These are phyloP conservation scores for Drosophila affinis DNA, from an alignment of 2,888 invertebrate genomes.

Conservation along the genomic window DNA sequence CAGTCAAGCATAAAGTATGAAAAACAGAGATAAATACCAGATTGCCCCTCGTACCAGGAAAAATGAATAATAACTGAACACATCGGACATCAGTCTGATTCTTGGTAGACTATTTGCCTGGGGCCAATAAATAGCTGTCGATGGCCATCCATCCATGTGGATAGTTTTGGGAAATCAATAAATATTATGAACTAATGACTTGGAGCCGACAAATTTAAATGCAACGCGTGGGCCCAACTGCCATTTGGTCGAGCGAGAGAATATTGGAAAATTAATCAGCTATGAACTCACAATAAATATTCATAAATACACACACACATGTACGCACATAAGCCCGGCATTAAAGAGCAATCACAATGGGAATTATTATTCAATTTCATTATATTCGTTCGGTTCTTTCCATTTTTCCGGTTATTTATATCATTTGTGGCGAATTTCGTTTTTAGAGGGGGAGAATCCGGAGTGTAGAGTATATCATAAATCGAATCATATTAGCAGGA, in stretches of 20 bases:
- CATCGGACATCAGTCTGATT: background rate
- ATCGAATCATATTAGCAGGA: conserved; percentile 1
- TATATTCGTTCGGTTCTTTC: background rate
- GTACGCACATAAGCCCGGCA: conserved; percentile 31
- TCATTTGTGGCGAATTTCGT: conserved; percentile 2
- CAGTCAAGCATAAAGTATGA: conserved; percentile 74
- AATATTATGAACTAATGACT: conserved; percentile 13
- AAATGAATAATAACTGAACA: conserved; percentile 6
- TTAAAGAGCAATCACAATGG: conserved; percentile 12
- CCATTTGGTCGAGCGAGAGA: conserved; percentile 29
- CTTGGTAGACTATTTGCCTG: background rate
- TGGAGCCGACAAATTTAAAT: conserved; percentile 32
- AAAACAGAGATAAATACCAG: conserved; percentile 73
- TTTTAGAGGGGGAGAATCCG: conserved; percentile 2
- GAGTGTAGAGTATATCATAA: conserved; percentile 14
- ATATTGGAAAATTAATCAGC: conserved; percentile 50
- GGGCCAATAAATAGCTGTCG: background rate
- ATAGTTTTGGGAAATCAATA: background rate
- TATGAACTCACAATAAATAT: conserved; percentile 38
- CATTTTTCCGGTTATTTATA: conserved; percentile 5
- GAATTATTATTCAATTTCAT: conserved; percentile 21
- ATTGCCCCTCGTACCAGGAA: conserved; percentile 35
- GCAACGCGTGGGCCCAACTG: conserved; percentile 1
- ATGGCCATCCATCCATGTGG: background rate
- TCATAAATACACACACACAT: background rate